These are phyloP conservation scores for Entomobrya multifasciata DNA, from an alignment of 2,888 invertebrate species.

Conservation along the genomic window DNA sequence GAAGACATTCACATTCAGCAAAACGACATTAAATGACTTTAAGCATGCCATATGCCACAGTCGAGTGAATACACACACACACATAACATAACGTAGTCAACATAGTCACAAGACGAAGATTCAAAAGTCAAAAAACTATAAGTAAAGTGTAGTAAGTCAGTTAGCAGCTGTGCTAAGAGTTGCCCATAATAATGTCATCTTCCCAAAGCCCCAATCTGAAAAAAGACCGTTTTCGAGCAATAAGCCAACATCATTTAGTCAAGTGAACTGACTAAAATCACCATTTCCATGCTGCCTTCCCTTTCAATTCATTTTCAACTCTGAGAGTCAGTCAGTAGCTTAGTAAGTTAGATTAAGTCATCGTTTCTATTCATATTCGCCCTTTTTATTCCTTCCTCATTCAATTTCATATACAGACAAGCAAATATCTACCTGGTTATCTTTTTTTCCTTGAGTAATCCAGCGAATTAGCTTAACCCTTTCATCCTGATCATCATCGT, in stretches of 20 bases:
- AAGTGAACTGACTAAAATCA: not conserved
- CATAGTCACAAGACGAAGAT: too few relatives aligned
- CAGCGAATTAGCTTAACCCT: too few relatives aligned
- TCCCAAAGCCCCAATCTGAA: not conserved
- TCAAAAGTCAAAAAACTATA: too few relatives aligned
- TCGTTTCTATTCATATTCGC: not conserved
- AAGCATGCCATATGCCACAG: conserved; percentile 65
- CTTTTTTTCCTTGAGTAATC: too few relatives aligned
- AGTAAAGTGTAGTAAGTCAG: not conserved
- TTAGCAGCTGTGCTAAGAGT: too few relatives aligned
- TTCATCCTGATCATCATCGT: too few relatives aligned
- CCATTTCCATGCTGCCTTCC: not conserved
- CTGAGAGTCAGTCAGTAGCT: not conserved
- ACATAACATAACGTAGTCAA: too few relatives aligned
- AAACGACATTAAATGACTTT: conserved; percentile 63
- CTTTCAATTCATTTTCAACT: too few relatives aligned
- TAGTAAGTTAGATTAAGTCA: not conserved
- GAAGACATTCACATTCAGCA: conserved; percentile 45
- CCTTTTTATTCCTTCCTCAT: too few relatives aligned
- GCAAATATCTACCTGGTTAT: not conserved
- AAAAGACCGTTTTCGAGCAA: not conserved
- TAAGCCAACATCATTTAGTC: conserved; percentile 5
- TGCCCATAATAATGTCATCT: not conserved
- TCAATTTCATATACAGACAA: not conserved
- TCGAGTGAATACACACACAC: conserved; percentile 29